Conservation (phyloP, 1,140 invertebrate species). For the Zeugodacus cucurbitae region DNA sequence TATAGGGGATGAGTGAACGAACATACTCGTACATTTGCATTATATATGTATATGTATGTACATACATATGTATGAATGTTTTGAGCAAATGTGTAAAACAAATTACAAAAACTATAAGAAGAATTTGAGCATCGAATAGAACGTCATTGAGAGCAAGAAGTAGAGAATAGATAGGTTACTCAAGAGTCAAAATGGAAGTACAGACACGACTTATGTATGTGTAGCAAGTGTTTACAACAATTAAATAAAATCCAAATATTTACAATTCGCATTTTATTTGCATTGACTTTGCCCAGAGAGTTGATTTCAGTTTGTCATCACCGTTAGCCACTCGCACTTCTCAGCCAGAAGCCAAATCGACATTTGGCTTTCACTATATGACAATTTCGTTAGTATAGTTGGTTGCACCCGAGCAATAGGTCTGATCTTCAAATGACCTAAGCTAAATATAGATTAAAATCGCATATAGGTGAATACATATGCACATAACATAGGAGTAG, state of each 20-base stretch:
- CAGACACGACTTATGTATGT: not conserved
- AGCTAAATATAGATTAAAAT: not conserved
- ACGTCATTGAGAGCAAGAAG: not conserved
- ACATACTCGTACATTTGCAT: not conserved
- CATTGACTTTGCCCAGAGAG: not conserved
- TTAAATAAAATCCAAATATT: not conserved
- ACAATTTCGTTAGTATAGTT: not conserved
- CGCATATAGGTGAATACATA: too few species aligned
- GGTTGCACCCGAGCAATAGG: not conserved
- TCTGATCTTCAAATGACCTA: conserved; percentile 21
- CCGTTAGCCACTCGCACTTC: not conserved
- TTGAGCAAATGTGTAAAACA: not conserved
- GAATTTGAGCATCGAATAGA: not conserved
- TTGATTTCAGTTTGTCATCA: not conserved
- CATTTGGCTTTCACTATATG: not conserved
- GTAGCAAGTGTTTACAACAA: not conserved
- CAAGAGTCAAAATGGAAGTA: not conserved
- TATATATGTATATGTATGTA: too few species aligned
- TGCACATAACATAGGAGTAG: too few species aligned
- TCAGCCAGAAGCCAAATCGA: too few species aligned
- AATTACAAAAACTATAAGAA: not conserved
- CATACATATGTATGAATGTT: not conserved
- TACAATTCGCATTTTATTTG: not conserved
- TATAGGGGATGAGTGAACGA: conserved; percentile 42
- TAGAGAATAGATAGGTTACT: not conserved